phyloP scores from a whole-genome alignment of 2,888 invertebrate genomes.

The Pediacus dermestoides region DNA sequence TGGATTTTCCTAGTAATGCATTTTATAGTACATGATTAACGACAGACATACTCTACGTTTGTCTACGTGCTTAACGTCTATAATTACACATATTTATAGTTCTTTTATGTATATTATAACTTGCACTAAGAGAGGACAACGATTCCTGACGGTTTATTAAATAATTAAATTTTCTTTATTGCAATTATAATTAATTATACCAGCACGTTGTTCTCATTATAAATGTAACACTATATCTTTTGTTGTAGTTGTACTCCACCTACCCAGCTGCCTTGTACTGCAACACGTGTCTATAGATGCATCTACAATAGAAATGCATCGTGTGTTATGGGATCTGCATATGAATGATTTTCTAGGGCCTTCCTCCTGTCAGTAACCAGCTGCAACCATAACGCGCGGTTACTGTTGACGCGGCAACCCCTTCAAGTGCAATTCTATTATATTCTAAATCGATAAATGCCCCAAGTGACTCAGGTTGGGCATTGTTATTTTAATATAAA shows the following conservation, averaged over 20 bases:
- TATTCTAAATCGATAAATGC: slow-evolving; percentile 2
- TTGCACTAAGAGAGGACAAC: background rate
- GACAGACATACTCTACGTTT: too few species aligned
- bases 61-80: too few species aligned
- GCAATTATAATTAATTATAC: slow-evolving; percentile 12
- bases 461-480: too few species aligned
- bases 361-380: slow-evolving; percentile 26
- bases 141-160: slow-evolving; percentile 13
- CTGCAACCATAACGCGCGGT: slow-evolving; percentile 10
- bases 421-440: background rate
- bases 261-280: slow-evolving; percentile 3
- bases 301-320: slow-evolving; percentile 3
- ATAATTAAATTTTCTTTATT: slow-evolving; percentile 16
- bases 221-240: slow-evolving; percentile 9
- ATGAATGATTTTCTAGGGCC: slow-evolving; percentile 23
- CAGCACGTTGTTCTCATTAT: slow-evolving; percentile 7
- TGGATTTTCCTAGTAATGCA: too few species aligned
- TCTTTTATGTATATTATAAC: too few species aligned
- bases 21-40: too few species aligned
- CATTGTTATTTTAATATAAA: background rate
- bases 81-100: too few species aligned
- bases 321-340: slow-evolving; percentile 21
- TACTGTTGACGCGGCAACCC: slow-evolving; percentile 2
- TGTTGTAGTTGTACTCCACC: slow-evolving; percentile 3
- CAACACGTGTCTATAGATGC: slow-evolving; percentile 4